These are phyloP conservation scores for Pilophorus perplexus DNA, from an alignment of 2,888 invertebrate genomes.

Conservation along the genomic window DNA sequence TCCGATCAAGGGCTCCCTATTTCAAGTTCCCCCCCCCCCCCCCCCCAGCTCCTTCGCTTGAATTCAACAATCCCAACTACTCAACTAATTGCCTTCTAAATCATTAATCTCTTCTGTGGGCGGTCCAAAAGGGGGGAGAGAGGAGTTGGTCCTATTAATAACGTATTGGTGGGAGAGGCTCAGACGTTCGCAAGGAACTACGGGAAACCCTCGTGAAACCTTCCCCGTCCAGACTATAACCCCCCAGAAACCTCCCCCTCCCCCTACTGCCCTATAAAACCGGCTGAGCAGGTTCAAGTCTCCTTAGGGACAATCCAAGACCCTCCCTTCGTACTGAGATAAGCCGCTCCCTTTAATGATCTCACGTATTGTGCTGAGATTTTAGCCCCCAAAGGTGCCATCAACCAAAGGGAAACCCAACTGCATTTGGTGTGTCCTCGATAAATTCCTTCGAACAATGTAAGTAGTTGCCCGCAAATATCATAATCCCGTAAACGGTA, in stretches of 20 bases:
- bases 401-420: not conserved
- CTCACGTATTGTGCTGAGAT: conserved; percentile 34
- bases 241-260: conserved; percentile 4
- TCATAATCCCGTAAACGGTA: no score
- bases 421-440: not conserved
- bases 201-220: no score
- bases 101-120: conserved; percentile 12
- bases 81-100: conserved; percentile 31
- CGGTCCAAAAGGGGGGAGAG: conserved; percentile 1
- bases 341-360: conserved; percentile 26
- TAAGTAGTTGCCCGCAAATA: no score
- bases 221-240: no score
- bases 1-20: conserved; percentile 20
- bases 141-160: conserved; percentile 27
- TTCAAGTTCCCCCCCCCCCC: not conserved
- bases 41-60: not conserved
- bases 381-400: conserved; percentile 25
- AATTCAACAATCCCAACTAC: conserved; percentile 28
- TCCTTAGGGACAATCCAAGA: conserved; percentile 16
- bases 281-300: conserved; percentile 2
- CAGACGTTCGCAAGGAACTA: no score
- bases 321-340: conserved; percentile 5
- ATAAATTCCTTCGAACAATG: no score
- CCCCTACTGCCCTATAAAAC: conserved; percentile 10
- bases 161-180: conserved; percentile 18